Evolutionary conservation across 2,888 invertebrate species (phyloP).

Genomic region (Pherbina coryleti): DNA sequence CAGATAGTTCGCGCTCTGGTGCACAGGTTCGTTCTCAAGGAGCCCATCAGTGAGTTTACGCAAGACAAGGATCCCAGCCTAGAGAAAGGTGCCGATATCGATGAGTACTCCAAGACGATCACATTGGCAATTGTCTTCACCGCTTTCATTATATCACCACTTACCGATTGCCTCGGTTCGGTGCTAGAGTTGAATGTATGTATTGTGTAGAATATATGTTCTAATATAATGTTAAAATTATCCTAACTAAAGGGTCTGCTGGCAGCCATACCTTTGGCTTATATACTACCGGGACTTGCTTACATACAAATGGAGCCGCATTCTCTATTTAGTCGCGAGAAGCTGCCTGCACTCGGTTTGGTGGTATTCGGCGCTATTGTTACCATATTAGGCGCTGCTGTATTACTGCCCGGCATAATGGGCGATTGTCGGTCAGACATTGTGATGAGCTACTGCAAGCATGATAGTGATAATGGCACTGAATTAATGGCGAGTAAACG

Average conservation of each 20-base stretch:
- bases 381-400: conserved; percentile 67
- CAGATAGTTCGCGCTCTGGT: conserved; percentile 69
- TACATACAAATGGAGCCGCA: conserved; percentile 83
- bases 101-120: conserved; percentile 66
- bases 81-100: conserved; percentile 67
- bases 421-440: conserved; percentile 69
- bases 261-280: conserved; percentile 86
- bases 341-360: conserved; percentile 79
- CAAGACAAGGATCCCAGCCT: conserved; percentile 67
- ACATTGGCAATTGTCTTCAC: conserved; percentile 76
- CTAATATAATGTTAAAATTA: neutral
- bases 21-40: conserved; percentile 67
- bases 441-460: conserved; percentile 68
- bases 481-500: conserved; percentile 45
- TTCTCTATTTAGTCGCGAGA: conserved; percentile 75
- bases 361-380: conserved; percentile 76
- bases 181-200: conserved; percentile 85
- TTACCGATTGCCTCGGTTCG: conserved; percentile 86
- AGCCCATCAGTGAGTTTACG: conserved; percentile 67
- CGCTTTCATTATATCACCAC: conserved; percentile 82
- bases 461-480: conserved; percentile 57
- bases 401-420: conserved; percentile 65
- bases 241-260: conserved; percentile 76
- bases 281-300: conserved; percentile 83
- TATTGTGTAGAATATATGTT: conserved; percentile 17